Conservation (phyloP, 2,797 vertebrate species). For the Rhincodon typus region DNA sequence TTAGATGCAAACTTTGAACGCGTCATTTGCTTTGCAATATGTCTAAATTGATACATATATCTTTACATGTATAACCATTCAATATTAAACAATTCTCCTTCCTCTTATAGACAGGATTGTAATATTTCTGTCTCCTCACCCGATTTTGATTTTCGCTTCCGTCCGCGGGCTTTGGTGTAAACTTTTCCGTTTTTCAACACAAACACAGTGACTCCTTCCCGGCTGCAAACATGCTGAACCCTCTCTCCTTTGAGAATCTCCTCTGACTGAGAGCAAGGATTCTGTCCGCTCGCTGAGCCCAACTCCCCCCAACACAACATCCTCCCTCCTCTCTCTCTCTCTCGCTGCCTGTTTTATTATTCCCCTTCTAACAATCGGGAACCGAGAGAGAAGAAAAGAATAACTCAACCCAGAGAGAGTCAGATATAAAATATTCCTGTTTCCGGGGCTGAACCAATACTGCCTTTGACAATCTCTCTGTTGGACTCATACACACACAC, state of each 20-base stretch:
- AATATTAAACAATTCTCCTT: background rate
- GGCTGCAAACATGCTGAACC: background rate
- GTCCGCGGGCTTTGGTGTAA: background rate
- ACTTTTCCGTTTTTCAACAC: background rate
- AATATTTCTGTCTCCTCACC: background rate
- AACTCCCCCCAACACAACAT: background rate
- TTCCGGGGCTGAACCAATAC: too few species aligned
- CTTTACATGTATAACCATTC: background rate
- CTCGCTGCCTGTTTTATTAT: background rate
- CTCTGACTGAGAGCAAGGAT: background rate
- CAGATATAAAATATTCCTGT: too few species aligned
- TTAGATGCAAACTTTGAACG: background rate
- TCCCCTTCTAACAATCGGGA: background rate
- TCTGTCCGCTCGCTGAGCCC: too few species aligned
- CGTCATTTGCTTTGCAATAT: background rate
- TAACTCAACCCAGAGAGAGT: background rate
- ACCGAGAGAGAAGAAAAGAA: background rate
- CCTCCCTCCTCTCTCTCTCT: too few species aligned
- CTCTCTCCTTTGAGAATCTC: background rate
- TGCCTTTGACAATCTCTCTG: too few species aligned
- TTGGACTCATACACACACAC: background rate
- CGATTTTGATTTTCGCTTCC: background rate
- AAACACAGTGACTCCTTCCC: background rate
- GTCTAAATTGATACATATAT: background rate
- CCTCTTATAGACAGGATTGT: background rate